Conservation (phyloP, 2,888 invertebrate species). For the Troides oblongomaculatus region DNA sequence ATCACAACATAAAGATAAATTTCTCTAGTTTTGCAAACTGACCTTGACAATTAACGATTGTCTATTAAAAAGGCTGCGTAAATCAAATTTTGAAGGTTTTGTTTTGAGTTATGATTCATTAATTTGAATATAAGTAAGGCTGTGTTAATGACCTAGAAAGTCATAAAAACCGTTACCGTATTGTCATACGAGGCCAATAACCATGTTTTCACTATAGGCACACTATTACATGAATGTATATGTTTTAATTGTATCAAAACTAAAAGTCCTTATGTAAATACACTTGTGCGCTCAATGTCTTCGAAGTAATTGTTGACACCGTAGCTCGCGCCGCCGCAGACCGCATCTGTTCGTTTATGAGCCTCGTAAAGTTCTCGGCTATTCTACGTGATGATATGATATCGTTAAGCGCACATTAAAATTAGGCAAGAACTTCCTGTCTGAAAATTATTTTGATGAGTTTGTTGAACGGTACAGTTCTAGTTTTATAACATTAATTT, state of each 20-base stretch:
- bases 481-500: background rate
- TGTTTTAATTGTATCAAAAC: background rate
- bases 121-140: no score
- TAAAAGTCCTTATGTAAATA: conserved; percentile 4
- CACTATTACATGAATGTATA: background rate
- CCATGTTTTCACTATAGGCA: background rate
- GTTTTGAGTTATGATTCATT: no score
- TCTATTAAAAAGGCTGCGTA: no score
- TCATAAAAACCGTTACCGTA: background rate
- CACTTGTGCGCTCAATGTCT: conserved; percentile 32
- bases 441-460: conserved; percentile 32
- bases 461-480: conserved; percentile 29
- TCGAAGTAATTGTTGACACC: background rate
- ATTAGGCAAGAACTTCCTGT: conserved; percentile 39
- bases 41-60: no score
- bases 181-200: background rate
- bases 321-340: conserved; percentile 29
- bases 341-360: conserved; percentile 39
- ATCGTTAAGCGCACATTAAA: conserved; percentile 35
- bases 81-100: no score
- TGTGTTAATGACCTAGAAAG: no score
- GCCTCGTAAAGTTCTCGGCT: conserved; percentile 38
- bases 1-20: no score
- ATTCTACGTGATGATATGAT: conserved; percentile 36
- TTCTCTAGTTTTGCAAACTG: no score